These are phyloP conservation scores for Tolypeutes matacus DNA, from an alignment of 2,797 vertebrate genomes.

Conservation along the genomic window DNA sequence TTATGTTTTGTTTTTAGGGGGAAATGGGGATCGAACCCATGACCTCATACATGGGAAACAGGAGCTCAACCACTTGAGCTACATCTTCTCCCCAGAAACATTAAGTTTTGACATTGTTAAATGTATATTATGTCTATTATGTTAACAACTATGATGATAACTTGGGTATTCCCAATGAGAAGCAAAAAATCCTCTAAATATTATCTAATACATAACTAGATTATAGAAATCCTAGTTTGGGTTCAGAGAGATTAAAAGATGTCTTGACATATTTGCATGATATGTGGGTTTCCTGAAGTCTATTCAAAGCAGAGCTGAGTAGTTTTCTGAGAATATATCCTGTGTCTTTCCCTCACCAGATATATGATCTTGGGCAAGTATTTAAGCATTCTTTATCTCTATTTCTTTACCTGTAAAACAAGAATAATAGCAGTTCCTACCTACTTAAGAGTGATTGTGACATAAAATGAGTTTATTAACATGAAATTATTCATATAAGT, in stretches of 20 bases:
- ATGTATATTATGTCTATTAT: background rate
- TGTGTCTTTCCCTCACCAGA: background rate
- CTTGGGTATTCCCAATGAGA: background rate
- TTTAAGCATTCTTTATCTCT: background rate
- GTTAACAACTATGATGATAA: background rate
- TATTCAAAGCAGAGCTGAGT: background rate
- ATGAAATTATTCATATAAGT: background rate
- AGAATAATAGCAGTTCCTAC: background rate
- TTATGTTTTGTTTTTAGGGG: too few species aligned
- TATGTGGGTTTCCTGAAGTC: background rate
- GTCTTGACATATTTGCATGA: background rate
- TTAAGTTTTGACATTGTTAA: conserved; percentile 2
- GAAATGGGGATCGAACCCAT: too few species aligned
- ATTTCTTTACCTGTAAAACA: background rate
- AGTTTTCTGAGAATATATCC: background rate
- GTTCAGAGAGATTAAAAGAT: background rate
- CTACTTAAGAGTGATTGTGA: background rate
- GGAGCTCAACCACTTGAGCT: too few species aligned
- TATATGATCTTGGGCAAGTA: background rate
- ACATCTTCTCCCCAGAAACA: background rate
- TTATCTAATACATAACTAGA: background rate
- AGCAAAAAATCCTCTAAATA: background rate
- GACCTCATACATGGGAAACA: too few species aligned
- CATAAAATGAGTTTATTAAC: background rate
- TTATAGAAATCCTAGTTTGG: background rate